These are phyloP conservation scores for Xiphophorus maculatus DNA, from an alignment of 2,113 vertebrate species.

Conservation along the genomic window DNA sequence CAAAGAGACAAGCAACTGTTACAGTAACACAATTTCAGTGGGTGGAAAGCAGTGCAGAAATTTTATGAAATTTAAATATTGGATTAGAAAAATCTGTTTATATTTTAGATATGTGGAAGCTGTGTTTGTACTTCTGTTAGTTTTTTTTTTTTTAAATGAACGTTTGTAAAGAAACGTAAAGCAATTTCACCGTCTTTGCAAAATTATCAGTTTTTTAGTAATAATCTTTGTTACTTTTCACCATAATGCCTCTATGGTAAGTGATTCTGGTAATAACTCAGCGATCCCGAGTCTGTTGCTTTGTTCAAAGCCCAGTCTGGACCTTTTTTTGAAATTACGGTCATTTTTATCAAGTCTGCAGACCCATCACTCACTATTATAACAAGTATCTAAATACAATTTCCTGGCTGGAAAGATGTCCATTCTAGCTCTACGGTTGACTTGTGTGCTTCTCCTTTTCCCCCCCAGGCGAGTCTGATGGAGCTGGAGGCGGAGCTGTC, in stretches of 20 bases:
- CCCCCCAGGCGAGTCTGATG: constrained; percentile 84
- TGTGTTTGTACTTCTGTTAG: no score
- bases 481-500: constrained; percentile 91
- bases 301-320: not conserved
- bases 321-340: not conserved
- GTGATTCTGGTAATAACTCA: not conserved
- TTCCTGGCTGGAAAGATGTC: not conserved
- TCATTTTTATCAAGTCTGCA: no score
- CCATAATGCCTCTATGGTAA: not conserved
- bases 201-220: not conserved
- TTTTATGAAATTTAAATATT: no score
- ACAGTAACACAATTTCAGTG: not conserved
- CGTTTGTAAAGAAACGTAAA: no score
- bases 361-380: not conserved
- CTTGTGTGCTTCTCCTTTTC: not conserved
- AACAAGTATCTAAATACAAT: not conserved
- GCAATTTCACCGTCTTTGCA: not conserved
- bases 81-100: no score
- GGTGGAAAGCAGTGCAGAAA: not conserved
- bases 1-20: constrained; percentile 2
- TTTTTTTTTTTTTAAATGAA: no score
- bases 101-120: no score
- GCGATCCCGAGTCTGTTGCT: not conserved
- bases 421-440: not conserved
- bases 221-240: not conserved